A percentile compares a stretch with the other conserved stretches of the same genome.
These are phyloP conservation scores for Megalopta genalis DNA, from an alignment of 1,140 invertebrate species.

Conservation along the genomic window DNA sequence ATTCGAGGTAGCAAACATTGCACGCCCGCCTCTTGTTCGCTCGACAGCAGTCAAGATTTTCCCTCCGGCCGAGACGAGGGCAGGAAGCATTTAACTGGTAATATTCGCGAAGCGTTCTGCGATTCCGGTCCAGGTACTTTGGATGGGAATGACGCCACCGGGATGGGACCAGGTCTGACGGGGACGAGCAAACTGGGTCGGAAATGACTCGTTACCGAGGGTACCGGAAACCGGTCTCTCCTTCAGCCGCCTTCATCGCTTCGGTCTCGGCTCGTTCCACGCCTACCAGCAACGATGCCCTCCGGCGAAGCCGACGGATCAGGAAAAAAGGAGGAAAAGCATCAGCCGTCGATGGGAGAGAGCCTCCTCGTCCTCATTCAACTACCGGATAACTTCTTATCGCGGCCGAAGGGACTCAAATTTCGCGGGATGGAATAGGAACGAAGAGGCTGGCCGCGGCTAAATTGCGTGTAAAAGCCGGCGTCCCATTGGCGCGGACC, in stretches of 20 bases:
- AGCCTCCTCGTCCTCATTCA: conserved; percentile 7
- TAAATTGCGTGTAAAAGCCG: conserved; percentile 20
- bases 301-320: conserved; percentile 15
- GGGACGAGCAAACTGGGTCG: conserved; percentile 60
- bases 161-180: conserved; percentile 36
- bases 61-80: conserved; percentile 32
- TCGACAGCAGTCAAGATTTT: neutral
- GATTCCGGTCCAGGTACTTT: conserved; percentile 47
- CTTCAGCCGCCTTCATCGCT: conserved; percentile 55
- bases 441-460: neutral
- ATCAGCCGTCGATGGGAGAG: neutral
- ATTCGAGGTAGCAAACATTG: conserved; percentile 8
- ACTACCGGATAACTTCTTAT: conserved; percentile 40
- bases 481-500: neutral
- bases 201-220: conserved; percentile 76
- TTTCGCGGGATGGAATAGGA: conserved; percentile 3
- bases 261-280: conserved; percentile 16
- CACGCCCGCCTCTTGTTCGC: conserved; percentile 1
- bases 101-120: conserved; percentile 60
- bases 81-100: conserved; percentile 60
- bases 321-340: conserved; percentile 4
- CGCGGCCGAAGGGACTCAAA: conserved; percentile 31
- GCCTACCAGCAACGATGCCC: conserved; percentile 39
- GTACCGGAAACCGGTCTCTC: conserved; percentile 74
- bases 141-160: conserved; percentile 6